A percentile compares a stretch with the other conserved stretches of the same genome.
phyloP scores from a whole-genome alignment of 2,888 invertebrate genomes.

The Tachystola acroxantha region DNA sequence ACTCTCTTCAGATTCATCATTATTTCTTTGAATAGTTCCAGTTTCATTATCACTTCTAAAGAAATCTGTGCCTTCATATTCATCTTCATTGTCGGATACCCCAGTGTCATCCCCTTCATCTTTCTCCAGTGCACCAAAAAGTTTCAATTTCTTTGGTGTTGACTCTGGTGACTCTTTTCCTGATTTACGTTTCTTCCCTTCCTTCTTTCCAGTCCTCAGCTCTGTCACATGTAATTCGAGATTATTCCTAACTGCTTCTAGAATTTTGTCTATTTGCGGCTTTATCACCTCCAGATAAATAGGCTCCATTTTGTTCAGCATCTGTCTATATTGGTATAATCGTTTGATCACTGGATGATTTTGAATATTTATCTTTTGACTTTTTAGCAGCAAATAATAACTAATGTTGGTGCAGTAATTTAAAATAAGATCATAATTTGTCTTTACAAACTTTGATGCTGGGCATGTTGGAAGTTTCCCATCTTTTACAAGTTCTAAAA shows the following conservation, averaged over 20 bases:
- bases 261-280: constrained; percentile 81
- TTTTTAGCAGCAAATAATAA: constrained; percentile 91
- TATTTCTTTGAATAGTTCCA: constrained; percentile 27
- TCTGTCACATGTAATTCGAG: constrained; percentile 44
- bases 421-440: constrained; percentile 82
- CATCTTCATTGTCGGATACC: constrained; percentile 64
- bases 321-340: constrained; percentile 87
- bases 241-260: constrained; percentile 72
- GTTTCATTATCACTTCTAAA: constrained; percentile 30
- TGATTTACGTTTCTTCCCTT: constrained; percentile 48
- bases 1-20: constrained; percentile 62
- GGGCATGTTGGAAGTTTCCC: constrained; percentile 81
- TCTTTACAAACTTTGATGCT: constrained; percentile 84
- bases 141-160: constrained; percentile 56
- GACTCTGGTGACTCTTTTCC: constrained; percentile 36
- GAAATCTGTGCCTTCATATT: constrained; percentile 59
- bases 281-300: constrained; percentile 83
- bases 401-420: constrained; percentile 93
- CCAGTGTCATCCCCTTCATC: constrained; percentile 64
- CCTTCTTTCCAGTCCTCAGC: constrained; percentile 25
- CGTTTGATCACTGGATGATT: constrained; percentile 95
- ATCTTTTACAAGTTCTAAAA: constrained; percentile 80
- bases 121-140: constrained; percentile 53
- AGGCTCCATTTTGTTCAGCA: constrained; percentile 85
- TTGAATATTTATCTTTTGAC: constrained; percentile 83